Percentiles rank a stretch among this genome's conserved stretches.
phyloP scores from a whole-genome alignment of 2,888 invertebrate genomes.

The Helleia helle region DNA sequence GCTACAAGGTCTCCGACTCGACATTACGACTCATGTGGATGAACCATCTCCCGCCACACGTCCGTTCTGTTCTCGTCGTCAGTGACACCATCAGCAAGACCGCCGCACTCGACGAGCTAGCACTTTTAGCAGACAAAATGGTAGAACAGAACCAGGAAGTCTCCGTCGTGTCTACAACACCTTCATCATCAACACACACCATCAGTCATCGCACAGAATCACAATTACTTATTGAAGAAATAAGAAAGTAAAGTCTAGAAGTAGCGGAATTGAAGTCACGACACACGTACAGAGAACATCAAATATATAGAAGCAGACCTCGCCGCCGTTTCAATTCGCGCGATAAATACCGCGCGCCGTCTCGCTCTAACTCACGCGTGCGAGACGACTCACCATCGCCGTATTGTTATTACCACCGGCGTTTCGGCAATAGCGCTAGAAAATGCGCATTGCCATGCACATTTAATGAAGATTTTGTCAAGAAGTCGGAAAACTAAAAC shows the following conservation, averaged over 20 bases:
- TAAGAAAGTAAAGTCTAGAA: too few species aligned
- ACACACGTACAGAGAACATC: too few species aligned
- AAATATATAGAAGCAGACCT: too few species aligned
- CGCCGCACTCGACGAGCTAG: slow-evolving; percentile 12
- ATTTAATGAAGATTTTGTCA: too few species aligned
- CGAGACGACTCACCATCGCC: not conserved
- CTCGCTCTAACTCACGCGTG: not conserved
- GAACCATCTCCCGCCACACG: slow-evolving; percentile 17
- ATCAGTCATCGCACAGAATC: too few species aligned
- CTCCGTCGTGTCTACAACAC: not conserved
- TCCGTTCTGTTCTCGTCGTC: slow-evolving; percentile 13
- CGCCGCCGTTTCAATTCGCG: not conserved
- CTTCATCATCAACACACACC: too few species aligned
- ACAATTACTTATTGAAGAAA: too few species aligned
- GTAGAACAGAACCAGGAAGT: slow-evolving; percentile 9
- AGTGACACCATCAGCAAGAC: slow-evolving; percentile 11
- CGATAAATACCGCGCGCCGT: not conserved
- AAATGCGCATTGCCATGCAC: not conserved
- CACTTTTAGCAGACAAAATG: slow-evolving; percentile 13
- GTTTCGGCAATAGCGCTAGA: not conserved
- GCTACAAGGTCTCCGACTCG: slow-evolving; percentile 19
- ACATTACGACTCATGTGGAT: slow-evolving; percentile 20
- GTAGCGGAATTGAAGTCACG: too few species aligned
- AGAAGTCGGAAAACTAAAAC: not conserved
- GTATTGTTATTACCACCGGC: not conserved